Base-by-base conservation (phyloP, 2,888 invertebrate species). In the Glaucopsyche alexis region DNA sequence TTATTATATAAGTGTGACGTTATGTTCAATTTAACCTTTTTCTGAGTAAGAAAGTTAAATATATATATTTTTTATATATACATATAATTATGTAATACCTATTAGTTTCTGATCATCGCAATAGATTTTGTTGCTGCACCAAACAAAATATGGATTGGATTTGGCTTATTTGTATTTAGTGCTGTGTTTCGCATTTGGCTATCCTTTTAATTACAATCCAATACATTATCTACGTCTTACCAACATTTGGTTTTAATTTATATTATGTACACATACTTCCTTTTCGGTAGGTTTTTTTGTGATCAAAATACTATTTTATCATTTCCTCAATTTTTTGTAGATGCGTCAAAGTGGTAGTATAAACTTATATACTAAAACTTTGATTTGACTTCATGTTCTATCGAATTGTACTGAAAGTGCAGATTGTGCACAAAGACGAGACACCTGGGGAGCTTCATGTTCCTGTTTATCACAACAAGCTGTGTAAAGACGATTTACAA, bases 401-500 rank as follows among this genome's bases (percentile, higher is more conserved):
- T 11, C 55, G 11, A 19, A 55, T 19, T 55, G 16, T 29, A 60
- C 29, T 60, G 60, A 60, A 13, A 13, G 13, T 60, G 60, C 60
- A 60, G 19, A 60, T 19, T 19, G 19, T 19, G 16, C 52, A 16
- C 16, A 52, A 16, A 16, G 14, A 4, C 29, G 55, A 29, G 29
- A 38, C 29, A 38, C 60, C 60, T 29, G 29, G 11, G 29, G 29
- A 29, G 29, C 1, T 60, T 60, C 60, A 60, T 60, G 38, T 60
- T 60, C 13, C 11, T 19, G 55, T 29, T 60, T 60, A 38, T 60
- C 60, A 19, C 29, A 2, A 19, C 55, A 60, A 29, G 60, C 29
- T 60, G 60, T 29, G 60, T 60, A 60, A 29, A 29, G 60, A 60
- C 29, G 60, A 60, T 60, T 60, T 29, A 60, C 29, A 60, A 55